A percentile compares a stretch with the other conserved stretches of the same genome.
Conservation (phyloP, 2,113 vertebrate species). For the Elephantulus edwardii region DNA sequence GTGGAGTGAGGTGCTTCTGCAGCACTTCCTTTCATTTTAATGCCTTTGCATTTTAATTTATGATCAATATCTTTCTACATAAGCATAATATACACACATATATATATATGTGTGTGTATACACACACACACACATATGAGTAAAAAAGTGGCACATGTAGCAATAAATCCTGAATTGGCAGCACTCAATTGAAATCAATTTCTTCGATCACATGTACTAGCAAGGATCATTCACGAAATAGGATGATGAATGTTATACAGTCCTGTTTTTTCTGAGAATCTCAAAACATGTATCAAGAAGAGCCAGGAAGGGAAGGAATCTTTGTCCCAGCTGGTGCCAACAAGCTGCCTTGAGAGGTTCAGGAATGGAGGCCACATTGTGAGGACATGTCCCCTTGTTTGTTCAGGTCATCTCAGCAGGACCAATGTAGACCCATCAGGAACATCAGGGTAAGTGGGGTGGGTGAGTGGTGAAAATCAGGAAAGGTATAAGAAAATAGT, state of each 20-base stretch:
- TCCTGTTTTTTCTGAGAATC: neutral
- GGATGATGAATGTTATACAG: neutral
- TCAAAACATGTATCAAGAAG: neutral
- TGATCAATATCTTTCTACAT: constrained; percentile 65
- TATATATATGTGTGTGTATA: neutral
- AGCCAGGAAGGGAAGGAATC: neutral
- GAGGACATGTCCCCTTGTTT: neutral
- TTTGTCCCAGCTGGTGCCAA: neutral
- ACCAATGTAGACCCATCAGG: neutral
- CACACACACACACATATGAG: constrained; percentile 35
- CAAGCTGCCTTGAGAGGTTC: neutral
- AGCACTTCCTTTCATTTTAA: constrained; percentile 56
- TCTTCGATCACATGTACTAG: constrained; percentile 17
- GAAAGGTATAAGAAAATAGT: neutral
- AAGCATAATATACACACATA: neutral
- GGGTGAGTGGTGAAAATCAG: neutral
- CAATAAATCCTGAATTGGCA: constrained; percentile 58
- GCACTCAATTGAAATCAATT: constrained; percentile 66
- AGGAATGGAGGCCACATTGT: rapidly evolving
- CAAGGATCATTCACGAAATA: constrained; percentile 32
- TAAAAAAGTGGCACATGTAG: constrained; percentile 45
- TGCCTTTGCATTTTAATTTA: constrained; percentile 74
- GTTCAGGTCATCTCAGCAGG: neutral
- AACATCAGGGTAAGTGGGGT: neutral
- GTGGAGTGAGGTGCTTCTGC: constrained; percentile 75